These are phyloP conservation scores for Rhegmatorhina hoffmannsi DNA, from an alignment of 2,113 vertebrate genomes.

Conservation along the genomic window DNA sequence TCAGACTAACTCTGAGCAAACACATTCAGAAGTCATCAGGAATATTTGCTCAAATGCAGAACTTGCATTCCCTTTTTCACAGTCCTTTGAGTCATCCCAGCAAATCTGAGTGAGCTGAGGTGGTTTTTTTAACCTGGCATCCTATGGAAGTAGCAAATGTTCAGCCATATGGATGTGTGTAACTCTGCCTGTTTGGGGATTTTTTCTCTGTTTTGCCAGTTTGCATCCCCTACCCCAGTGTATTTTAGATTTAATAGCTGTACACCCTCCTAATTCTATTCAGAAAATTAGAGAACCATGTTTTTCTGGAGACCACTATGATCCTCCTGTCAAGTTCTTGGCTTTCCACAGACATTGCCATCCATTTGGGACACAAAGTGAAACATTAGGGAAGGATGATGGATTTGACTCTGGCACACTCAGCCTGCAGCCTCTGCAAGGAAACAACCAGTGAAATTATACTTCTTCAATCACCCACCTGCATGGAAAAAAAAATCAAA, in stretches of 20 bases:
- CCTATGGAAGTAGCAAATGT: neutral
- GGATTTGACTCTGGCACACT: neutral
- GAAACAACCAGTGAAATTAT: neutral
- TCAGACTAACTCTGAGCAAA: neutral
- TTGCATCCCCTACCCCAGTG: neutral
- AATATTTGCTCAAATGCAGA: neutral
- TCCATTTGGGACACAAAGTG: neutral
- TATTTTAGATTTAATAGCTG: neutral
- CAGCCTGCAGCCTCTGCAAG: neutral
- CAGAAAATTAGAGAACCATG: neutral
- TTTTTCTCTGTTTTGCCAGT: neutral
- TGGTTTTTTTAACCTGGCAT: neutral
- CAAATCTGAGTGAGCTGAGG: neutral
- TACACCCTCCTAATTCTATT: neutral
- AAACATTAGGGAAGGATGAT: neutral
- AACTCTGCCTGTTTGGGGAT: accelerated
- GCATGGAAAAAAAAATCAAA: neutral
- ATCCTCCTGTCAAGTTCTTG: neutral
- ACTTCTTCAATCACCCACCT: neutral
- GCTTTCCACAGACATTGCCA: neutral
- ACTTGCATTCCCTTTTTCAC: neutral
- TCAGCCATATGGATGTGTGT: neutral
- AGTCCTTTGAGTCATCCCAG: neutral
- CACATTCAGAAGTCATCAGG: neutral
- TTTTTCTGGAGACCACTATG: neutral